These are phyloP conservation scores for Panulirus ornatus DNA, from an alignment of 1,140 invertebrate genomes.

Conservation along the genomic window DNA sequence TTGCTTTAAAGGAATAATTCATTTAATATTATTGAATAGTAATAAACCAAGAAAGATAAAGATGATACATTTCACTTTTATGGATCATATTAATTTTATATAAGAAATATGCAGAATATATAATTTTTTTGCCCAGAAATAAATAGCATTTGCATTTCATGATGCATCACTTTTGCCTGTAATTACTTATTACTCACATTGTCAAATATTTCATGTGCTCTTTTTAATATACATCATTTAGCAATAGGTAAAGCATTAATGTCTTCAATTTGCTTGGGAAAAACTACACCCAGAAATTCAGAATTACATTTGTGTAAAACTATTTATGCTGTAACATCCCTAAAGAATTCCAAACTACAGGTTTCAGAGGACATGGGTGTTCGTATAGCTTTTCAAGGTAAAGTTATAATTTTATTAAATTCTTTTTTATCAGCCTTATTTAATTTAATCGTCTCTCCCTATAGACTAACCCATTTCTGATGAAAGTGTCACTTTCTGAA, in stretches of 20 bases:
- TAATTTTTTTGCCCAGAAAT: constrained; percentile 19
- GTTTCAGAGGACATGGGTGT: constrained; percentile 35
- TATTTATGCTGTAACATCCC: background rate
- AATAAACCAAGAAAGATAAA: constrained; percentile 5
- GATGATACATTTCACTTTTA: constrained; percentile 8
- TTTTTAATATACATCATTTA: constrained; percentile 65
- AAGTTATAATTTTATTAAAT: constrained; percentile 25
- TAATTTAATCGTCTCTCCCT: constrained; percentile 7
- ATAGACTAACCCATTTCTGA: constrained; percentile 47
- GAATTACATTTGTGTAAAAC: too few species aligned
- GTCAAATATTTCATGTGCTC: constrained; percentile 67
- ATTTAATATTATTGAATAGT: constrained; percentile 28
- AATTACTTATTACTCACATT: constrained; percentile 69
- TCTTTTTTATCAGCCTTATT: background rate
- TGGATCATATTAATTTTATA: constrained; percentile 40
- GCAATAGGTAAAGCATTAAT: constrained; percentile 59
- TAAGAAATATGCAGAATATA: constrained; percentile 30
- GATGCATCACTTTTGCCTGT: constrained; percentile 69
- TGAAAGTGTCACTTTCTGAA: background rate
- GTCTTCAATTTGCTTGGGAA: constrained; percentile 37
- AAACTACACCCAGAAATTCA: constrained; percentile 18
- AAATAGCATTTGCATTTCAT: constrained; percentile 58
- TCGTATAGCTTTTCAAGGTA: constrained; percentile 27
- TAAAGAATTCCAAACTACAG: constrained; percentile 14
- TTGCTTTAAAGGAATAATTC: constrained; percentile 64